These are phyloP conservation scores for Caloenas nicobarica DNA, from an alignment of 2,113 vertebrate species.

Conservation along the genomic window DNA sequence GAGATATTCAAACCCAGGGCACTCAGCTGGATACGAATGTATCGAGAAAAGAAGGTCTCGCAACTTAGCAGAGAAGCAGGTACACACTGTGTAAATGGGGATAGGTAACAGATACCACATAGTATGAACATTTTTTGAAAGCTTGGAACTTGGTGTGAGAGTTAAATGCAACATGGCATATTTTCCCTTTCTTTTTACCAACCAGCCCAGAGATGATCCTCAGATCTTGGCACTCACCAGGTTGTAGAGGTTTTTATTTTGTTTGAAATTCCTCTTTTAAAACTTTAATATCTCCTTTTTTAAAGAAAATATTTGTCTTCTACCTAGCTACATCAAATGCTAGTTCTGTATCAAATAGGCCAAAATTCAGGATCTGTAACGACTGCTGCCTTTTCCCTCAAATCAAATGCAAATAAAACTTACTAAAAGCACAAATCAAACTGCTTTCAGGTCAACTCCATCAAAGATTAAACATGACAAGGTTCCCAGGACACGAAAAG, in stretches of 20 bases:
- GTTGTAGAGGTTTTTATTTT: neutral
- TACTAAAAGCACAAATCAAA: neutral
- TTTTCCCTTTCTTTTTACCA: neutral
- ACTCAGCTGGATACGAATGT: neutral
- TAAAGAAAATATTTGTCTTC: neutral
- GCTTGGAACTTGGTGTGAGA: neutral
- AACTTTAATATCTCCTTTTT: neutral
- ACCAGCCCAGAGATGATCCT: neutral
- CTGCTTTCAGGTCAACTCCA: neutral
- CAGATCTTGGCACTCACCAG: neutral
- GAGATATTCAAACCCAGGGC: neutral
- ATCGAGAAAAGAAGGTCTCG: neutral
- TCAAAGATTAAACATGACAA: neutral
- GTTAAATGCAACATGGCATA: neutral
- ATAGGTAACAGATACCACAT: neutral
- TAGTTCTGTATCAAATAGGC: neutral
- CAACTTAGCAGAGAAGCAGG: neutral
- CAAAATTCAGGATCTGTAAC: neutral
- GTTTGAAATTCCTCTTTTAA: neutral
- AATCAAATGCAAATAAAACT: neutral
- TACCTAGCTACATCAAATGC: neutral
- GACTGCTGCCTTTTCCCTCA: neutral
- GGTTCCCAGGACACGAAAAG: neutral
- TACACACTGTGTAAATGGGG: fast-evolving
- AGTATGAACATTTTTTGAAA: neutral